Percentiles rank a stretch among this genome's conserved stretches.
Conservation (phyloP, 1,140 invertebrate species). For the Rhizoglyphus robini region DNA sequence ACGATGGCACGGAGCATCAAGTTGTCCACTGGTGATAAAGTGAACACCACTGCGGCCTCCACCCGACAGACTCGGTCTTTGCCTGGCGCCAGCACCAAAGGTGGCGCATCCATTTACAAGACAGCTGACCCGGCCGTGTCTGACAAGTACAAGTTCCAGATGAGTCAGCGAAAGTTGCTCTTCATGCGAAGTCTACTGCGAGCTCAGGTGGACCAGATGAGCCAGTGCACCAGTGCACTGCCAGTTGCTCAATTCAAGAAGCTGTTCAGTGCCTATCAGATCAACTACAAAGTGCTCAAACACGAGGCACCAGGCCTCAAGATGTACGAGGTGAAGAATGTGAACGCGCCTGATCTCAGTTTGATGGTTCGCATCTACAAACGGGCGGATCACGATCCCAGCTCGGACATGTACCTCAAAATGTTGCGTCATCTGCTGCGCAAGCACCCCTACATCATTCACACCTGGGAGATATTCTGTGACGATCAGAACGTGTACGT, state of each 20-base stretch:
- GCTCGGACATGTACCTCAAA: background rate
- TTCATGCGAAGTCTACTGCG: background rate
- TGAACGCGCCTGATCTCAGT: background rate
- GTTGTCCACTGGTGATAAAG: too few species aligned
- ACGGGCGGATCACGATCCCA: background rate
- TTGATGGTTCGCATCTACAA: too few species aligned
- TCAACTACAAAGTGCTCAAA: background rate
- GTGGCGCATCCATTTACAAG: too few species aligned
- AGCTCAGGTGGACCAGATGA: background rate
- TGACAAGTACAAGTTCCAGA: background rate
- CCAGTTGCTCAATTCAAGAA: background rate
- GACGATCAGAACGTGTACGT: slow-evolving; percentile 10
- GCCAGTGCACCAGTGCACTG: background rate
- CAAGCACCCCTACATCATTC: slow-evolving; percentile 14
- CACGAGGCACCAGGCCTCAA: background rate
- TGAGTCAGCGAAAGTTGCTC: slow-evolving; percentile 1
- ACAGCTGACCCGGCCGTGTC: background rate
- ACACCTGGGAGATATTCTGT: too few species aligned
- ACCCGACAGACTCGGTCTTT: too few species aligned
- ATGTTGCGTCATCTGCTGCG: background rate
- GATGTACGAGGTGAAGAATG: background rate
- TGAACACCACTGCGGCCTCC: too few species aligned
- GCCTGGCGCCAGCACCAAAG: too few species aligned
- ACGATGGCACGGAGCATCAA: too few species aligned
- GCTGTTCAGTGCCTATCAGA: background rate